phyloP scores from a whole-genome alignment of 2,888 invertebrate species.

The Mythimna albipuncta region DNA sequence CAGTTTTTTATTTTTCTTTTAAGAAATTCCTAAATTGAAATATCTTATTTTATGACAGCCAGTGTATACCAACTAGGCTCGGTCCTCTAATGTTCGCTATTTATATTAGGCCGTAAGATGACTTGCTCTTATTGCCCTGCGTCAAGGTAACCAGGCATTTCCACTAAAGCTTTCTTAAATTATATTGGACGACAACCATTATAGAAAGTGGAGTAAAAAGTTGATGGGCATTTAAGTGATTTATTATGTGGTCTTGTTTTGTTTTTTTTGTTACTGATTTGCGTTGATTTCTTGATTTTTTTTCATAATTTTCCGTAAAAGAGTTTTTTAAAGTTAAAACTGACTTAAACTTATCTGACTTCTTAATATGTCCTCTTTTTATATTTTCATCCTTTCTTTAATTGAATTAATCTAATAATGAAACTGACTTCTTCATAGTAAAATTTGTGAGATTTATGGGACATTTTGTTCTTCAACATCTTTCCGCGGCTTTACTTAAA shows the following conservation, averaged over 20 bases:
- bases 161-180: constrained; percentile 76
- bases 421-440: background rate
- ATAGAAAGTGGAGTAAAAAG: constrained; percentile 67
- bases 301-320: no score
- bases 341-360: no score
- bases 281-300: no score
- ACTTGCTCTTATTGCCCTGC: constrained; percentile 78
- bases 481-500: no score
- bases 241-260: constrained; percentile 46
- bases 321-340: background rate
- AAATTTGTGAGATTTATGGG: background rate
- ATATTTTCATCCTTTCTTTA: background rate
- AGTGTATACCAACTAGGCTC: constrained; percentile 58
- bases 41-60: background rate
- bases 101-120: constrained; percentile 81
- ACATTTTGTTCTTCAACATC: background rate
- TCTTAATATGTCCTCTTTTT: no score
- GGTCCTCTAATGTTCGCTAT: constrained; percentile 69
- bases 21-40: background rate
- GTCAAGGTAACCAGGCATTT: constrained; percentile 68
- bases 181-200: constrained; percentile 80
- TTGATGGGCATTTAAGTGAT: constrained; percentile 62
- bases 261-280: background rate
- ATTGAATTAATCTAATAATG: background rate
- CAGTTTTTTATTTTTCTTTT: no score